phyloP scores from a whole-genome alignment of 2,113 vertebrate genomes.

The Pristiophorus japonicus region DNA sequence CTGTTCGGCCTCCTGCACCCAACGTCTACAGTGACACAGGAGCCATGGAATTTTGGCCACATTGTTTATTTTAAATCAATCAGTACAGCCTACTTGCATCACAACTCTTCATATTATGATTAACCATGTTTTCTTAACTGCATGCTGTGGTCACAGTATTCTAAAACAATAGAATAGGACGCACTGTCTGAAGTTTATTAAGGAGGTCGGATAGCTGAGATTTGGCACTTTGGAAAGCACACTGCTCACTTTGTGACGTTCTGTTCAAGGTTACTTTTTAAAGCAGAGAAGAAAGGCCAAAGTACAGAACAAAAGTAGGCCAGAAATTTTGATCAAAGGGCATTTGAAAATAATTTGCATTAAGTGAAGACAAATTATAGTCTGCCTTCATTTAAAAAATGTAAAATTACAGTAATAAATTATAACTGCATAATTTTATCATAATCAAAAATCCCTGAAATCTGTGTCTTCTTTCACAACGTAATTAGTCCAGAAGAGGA shows the following conservation, averaged over 20 bases:
- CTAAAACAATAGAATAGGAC: not conserved
- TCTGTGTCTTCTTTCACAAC: not conserved
- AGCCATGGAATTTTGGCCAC: too few relatives aligned
- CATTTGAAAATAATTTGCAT: not conserved
- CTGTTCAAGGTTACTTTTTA: not conserved
- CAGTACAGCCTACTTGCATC: not conserved
- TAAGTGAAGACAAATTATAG: not conserved
- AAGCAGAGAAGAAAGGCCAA: not conserved
- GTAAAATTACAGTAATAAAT: not conserved
- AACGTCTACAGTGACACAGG: too few relatives aligned
- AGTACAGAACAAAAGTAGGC: not conserved
- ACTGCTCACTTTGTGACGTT: not conserved
- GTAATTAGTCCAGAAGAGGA: not conserved
- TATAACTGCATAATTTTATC: not conserved
- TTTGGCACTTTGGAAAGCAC: not conserved
- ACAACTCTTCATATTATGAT: not conserved
- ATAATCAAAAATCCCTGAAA: not conserved
- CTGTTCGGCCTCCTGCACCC: too few relatives aligned
- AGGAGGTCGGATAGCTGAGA: not conserved
- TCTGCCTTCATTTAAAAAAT: not conserved
- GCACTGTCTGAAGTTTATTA: not conserved
- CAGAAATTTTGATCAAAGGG: not conserved
- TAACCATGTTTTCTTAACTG: not conserved
- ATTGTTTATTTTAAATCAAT: not conserved
- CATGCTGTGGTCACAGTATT: not conserved